Conservation (phyloP, 2,797 vertebrate genomes). For the Bradypodion ventrale region DNA sequence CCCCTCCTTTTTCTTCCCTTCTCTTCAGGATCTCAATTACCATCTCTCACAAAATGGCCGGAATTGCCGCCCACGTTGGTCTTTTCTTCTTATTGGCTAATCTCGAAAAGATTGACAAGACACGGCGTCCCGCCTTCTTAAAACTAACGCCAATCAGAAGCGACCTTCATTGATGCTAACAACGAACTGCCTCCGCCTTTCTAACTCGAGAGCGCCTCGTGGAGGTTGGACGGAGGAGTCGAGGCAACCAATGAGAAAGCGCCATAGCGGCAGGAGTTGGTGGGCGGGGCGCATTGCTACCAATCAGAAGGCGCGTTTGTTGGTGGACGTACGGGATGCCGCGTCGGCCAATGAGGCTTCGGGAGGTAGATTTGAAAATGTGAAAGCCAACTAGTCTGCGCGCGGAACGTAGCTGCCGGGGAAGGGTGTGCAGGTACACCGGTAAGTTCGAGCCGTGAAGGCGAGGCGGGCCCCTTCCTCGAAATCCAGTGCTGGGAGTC, state of each 20-base stretch:
- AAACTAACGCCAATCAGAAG: background rate
- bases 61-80: rapidly evolving
- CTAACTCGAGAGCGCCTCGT: background rate
- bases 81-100: background rate
- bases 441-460: background rate
- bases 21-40: too few species aligned
- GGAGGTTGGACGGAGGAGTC: background rate
- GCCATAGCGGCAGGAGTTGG: too few species aligned
- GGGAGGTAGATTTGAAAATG: constrained; percentile 26
- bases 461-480: too few species aligned
- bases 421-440: background rate
- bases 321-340: rapidly evolving
- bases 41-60: constrained; percentile 7
- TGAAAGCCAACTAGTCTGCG: background rate
- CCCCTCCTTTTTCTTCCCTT: background rate
- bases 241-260: background rate
- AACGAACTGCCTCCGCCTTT: background rate
- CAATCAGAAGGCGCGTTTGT: background rate
- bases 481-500: too few species aligned
- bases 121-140: background rate
- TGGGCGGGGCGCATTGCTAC: background rate
- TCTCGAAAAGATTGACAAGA: background rate
- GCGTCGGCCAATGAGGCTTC: background rate
- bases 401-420: background rate
- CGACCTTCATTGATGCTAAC: background rate